Conservation (phyloP, 2,888 invertebrate species). For the Syrphus vitripennis region DNA sequence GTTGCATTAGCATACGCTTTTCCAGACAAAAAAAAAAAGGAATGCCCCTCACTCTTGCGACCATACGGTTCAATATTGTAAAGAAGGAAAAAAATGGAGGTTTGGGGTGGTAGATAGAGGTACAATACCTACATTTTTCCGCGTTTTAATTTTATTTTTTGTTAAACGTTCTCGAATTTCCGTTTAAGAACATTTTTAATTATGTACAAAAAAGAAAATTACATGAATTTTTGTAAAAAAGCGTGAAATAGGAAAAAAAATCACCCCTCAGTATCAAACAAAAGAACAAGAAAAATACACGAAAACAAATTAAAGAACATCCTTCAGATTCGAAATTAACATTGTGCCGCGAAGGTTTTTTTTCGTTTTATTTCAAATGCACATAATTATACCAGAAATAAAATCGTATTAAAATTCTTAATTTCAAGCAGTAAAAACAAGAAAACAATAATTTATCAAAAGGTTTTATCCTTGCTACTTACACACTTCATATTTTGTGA, state of each 20-base stretch:
- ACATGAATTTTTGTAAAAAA: slow-evolving; percentile 66
- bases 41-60: slow-evolving; percentile 15
- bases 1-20: slow-evolving; percentile 67
- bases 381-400: slow-evolving; percentile 29
- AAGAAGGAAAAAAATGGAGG: not conserved
- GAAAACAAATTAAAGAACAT: slow-evolving; percentile 62
- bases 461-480: not conserved
- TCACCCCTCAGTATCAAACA: slow-evolving; percentile 32
- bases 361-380: slow-evolving; percentile 31
- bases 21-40: slow-evolving; percentile 31
- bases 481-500: not conserved
- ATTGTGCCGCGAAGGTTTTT: slow-evolving; percentile 19
- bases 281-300: not conserved
- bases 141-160: slow-evolving; percentile 72
- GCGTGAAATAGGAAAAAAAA: slow-evolving; percentile 62
- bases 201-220: slow-evolving; percentile 70
- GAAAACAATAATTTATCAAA: not conserved
- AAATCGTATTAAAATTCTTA: slow-evolving; percentile 28
- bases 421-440: not conserved
- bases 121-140: slow-evolving; percentile 67
- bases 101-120: slow-evolving; percentile 26
- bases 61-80: slow-evolving; percentile 6
- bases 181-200: slow-evolving; percentile 70
- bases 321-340: slow-evolving; percentile 59
- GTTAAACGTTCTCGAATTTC: slow-evolving; percentile 71